These are phyloP conservation scores for Poeciliopsis infans DNA, from an alignment of 2,797 vertebrate genomes.

Conservation along the genomic window DNA sequence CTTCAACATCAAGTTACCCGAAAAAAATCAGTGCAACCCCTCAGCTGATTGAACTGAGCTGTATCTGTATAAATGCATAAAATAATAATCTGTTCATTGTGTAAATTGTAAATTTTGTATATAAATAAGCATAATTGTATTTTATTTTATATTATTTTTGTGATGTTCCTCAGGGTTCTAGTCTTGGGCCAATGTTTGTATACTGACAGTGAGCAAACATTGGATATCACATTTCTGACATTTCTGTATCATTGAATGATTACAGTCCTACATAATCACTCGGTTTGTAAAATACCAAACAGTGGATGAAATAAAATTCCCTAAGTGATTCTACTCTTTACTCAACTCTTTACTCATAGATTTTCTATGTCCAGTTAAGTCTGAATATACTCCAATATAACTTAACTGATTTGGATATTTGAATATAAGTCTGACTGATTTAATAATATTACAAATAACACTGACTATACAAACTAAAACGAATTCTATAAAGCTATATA, in stretches of 20 bases:
- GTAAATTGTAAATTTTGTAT: background rate
- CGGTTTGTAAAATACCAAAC: no score
- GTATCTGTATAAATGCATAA: background rate
- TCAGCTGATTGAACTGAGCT: background rate
- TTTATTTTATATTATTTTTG: background rate
- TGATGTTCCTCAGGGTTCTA: background rate
- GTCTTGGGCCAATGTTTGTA: background rate
- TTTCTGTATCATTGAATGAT: background rate
- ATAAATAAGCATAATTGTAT: background rate
- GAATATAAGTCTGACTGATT: background rate
- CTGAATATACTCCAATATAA: background rate
- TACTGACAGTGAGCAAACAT: background rate
- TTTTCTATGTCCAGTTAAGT: background rate
- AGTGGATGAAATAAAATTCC: background rate
- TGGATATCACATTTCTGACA: no score
- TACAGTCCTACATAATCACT: background rate
- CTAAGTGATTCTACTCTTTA: background rate
- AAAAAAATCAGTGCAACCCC: background rate
- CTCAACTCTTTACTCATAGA: background rate
- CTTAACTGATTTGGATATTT: background rate
- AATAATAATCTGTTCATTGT: background rate
- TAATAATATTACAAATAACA: background rate
- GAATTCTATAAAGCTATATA: background rate
- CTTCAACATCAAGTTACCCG: background rate
- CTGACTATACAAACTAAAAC: background rate